Evolutionary conservation across 2,113 vertebrate genomes (phyloP).

Genomic region (Tenebrosternarchus preto): DNA sequence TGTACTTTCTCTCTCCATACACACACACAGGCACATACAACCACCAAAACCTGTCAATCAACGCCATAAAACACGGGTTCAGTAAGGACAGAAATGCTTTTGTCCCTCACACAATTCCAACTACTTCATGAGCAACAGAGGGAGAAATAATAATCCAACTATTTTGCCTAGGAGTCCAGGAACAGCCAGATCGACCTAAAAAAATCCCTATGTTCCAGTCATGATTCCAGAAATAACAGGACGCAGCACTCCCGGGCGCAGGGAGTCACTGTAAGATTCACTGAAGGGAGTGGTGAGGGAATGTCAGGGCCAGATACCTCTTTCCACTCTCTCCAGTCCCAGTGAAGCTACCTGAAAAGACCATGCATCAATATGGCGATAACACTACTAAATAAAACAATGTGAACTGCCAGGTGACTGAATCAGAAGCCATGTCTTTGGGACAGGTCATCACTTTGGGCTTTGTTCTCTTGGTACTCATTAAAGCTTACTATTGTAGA

Average conservation of each 20-base stretch:
- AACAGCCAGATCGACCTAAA: constrained; percentile 46
- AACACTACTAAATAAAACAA: neutral
- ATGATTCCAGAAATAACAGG: constrained; percentile 49
- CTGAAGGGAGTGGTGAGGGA: constrained; percentile 21
- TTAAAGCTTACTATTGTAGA: constrained; percentile 15
- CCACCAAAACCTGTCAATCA: constrained; percentile 43
- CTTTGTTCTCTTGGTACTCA: neutral
- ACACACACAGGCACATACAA: constrained; percentile 21
- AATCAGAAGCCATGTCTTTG: neutral
- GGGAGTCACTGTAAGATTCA: constrained; percentile 27
- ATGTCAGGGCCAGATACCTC: constrained; percentile 11
- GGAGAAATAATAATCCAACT: constrained; percentile 47
- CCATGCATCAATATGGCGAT: neutral
- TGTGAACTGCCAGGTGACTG: neutral
- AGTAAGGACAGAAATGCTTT: constrained; percentile 26
- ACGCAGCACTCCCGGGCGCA: constrained; percentile 25
- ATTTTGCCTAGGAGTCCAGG: constrained; percentile 48
- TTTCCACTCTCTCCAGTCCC: neutral
- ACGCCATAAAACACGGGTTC: constrained; percentile 24
- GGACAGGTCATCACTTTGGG: neutral
- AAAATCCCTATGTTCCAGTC: constrained; percentile 39
- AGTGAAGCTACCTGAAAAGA: neutral
- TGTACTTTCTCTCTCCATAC: neutral
- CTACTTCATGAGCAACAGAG: constrained; percentile 30
- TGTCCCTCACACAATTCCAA: constrained; percentile 36